Evolutionary conservation across 30 jellyfish, hydroid and myxozoan species (phyloP).

Genomic region (Mastigias papua): DNA sequence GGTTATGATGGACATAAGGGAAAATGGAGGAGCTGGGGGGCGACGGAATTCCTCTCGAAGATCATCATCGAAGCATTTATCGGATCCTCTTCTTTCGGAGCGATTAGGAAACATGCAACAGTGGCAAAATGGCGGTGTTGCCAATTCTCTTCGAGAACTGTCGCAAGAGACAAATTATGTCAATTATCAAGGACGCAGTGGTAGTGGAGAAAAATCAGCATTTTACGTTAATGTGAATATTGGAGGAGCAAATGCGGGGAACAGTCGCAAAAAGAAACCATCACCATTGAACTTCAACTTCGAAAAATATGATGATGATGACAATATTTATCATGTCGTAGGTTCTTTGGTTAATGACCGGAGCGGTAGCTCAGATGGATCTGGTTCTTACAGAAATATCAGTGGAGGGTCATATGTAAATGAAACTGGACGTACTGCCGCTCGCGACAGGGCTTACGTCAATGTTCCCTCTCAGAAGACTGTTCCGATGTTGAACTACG

Average conservation of each 20-base stretch:
- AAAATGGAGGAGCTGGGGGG: constrained; percentile 20
- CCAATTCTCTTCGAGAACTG: constrained; percentile 58
- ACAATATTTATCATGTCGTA: constrained; percentile 82
- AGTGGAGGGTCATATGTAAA: constrained; percentile 92
- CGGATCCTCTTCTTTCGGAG: constrained; percentile 81
- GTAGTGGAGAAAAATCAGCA: constrained; percentile 44
- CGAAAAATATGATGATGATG: constrained; percentile 91
- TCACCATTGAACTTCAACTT: constrained; percentile 73
- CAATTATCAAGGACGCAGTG: constrained; percentile 48
- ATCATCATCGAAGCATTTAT: constrained; percentile 78
- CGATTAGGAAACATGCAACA: constrained; percentile 56
- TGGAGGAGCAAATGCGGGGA: constrained; percentile 49
- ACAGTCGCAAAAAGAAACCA: constrained; percentile 69
- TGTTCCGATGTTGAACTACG: constrained; percentile 68
- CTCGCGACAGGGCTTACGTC: constrained; percentile 75
- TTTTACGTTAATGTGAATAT: constrained; percentile 73
- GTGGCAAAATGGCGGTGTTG: constrained; percentile 25
- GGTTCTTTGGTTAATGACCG: constrained; percentile 59
- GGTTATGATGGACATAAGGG: neutral
- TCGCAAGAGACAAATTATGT: constrained; percentile 62
- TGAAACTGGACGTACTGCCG: constrained; percentile 51
- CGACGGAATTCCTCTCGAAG: constrained; percentile 64
- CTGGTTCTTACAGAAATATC: constrained; percentile 32
- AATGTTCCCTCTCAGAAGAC: constrained; percentile 79
- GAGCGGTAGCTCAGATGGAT: constrained; percentile 63